Conservation (phyloP, 2,797 vertebrate species). For the Lepidocolaptes lacrymiger region DNA sequence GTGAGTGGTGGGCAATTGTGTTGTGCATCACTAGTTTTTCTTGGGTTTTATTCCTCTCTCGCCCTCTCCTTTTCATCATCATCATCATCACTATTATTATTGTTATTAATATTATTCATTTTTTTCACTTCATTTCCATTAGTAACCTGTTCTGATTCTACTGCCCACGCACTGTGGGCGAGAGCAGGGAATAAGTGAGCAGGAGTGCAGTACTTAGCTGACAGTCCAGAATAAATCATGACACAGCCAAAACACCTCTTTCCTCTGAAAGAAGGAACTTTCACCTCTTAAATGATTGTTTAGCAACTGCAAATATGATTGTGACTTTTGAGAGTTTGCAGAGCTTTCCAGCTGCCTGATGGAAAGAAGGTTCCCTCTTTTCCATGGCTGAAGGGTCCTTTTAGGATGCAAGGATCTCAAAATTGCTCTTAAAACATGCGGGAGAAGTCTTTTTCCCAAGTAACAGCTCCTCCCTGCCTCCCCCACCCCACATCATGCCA, state of each 20-base stretch:
- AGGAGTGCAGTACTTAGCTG: neutral
- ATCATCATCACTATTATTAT: no score
- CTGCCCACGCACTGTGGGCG: neutral
- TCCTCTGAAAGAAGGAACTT: neutral
- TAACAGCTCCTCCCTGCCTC: neutral
- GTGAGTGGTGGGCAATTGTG: neutral
- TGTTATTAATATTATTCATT: neutral
- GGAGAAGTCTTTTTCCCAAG: neutral
- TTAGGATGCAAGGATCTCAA: neutral
- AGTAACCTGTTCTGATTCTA: neutral
- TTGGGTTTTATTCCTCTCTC: neutral
- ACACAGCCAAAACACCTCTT: neutral
- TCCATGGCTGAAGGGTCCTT: neutral
- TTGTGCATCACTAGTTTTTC: neutral
- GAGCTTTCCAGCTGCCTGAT: neutral
- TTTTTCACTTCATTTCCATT: neutral
- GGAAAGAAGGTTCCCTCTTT: neutral
- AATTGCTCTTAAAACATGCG: neutral
- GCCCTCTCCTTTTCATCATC: neutral
- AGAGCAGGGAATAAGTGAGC: neutral
- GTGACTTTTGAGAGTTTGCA: neutral
- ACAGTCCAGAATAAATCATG: neutral
- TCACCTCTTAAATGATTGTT: neutral
- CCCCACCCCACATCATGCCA: neutral
- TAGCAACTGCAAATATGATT: neutral